phyloP scores from a whole-genome alignment of 2,888 invertebrate genomes.

The Hirtodrosophila confusa region DNA sequence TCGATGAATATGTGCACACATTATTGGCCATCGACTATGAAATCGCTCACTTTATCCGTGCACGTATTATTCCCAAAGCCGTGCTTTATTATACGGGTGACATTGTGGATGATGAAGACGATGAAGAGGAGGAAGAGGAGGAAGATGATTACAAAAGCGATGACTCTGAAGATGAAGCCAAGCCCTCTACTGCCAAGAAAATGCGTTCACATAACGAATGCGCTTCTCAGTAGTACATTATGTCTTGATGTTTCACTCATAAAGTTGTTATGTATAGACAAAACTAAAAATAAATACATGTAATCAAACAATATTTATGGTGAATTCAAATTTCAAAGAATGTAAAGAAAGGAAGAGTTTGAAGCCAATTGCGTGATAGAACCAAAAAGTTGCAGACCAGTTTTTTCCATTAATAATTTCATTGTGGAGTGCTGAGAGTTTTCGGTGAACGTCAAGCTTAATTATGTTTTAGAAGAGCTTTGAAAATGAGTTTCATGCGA shows the following conservation, averaged over 20 bases:
- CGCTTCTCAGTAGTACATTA: constrained; percentile 88
- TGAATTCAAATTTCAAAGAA: constrained; percentile 60
- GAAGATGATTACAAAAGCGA: constrained; percentile 86
- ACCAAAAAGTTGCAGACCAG: too few species aligned
- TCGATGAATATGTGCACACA: constrained; percentile 94
- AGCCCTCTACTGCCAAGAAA: constrained; percentile 69
- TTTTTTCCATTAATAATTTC: too few species aligned
- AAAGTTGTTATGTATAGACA: constrained; percentile 22
- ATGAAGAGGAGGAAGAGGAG: constrained; percentile 86
- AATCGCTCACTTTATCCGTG: constrained; percentile 98
- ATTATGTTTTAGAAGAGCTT: too few species aligned
- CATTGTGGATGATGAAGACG: constrained; percentile 91
- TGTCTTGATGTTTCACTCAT: constrained; percentile 25
- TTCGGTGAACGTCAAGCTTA: too few species aligned
- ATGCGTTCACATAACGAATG: constrained; percentile 87
- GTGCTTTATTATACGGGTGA: constrained; percentile 98
- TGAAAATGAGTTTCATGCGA: too few species aligned
- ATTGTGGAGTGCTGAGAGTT: too few species aligned
- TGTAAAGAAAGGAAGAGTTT: constrained; percentile 10
- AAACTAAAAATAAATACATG: constrained; percentile 46
- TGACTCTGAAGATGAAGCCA: constrained; percentile 86
- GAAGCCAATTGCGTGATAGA: too few species aligned
- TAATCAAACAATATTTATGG: constrained; percentile 65
- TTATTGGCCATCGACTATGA: constrained; percentile 97
- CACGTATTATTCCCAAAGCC: constrained; percentile 98